Conservation (phyloP, 2,888 invertebrate species). For the Drosophila barbarae region DNA sequence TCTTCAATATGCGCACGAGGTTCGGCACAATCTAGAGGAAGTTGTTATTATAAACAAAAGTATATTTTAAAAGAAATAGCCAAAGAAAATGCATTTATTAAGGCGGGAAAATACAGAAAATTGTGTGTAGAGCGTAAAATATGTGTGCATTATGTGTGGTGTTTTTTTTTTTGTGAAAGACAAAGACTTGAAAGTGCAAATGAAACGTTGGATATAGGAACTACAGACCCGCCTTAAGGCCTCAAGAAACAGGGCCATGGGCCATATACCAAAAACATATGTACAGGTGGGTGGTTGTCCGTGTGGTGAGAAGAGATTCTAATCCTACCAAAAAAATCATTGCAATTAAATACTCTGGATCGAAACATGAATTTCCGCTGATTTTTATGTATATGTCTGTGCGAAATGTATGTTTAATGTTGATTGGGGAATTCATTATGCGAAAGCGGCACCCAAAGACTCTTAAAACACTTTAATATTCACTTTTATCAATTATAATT, state of each 20-base stretch:
- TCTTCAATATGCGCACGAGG: conserved; percentile 98
- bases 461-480: not conserved
- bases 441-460: conserved; percentile 1
- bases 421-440: not conserved
- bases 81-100: not conserved
- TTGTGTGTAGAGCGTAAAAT: conserved; percentile 15
- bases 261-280: conserved; percentile 24
- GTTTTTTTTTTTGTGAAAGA: conserved; percentile 15
- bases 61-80: not conserved
- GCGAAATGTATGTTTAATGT: conserved; percentile 18
- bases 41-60: not conserved
- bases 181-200: conserved; percentile 18
- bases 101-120: conserved; percentile 24
- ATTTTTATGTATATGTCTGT: conserved; percentile 32
- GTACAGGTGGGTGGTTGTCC: conserved; percentile 21
- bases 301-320: conserved; percentile 1
- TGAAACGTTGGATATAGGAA: conserved; percentile 16
- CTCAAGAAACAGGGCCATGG: conserved; percentile 4
- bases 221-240: conserved; percentile 8
- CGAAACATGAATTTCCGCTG: conserved; percentile 5
- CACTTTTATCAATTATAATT: not conserved
- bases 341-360: not conserved
- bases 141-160: conserved; percentile 14
- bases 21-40: conserved; percentile 95
- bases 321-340: conserved; percentile 24